Base-by-base conservation (phyloP, 1,140 invertebrate genomes). In the Euschistus heros region DNA sequence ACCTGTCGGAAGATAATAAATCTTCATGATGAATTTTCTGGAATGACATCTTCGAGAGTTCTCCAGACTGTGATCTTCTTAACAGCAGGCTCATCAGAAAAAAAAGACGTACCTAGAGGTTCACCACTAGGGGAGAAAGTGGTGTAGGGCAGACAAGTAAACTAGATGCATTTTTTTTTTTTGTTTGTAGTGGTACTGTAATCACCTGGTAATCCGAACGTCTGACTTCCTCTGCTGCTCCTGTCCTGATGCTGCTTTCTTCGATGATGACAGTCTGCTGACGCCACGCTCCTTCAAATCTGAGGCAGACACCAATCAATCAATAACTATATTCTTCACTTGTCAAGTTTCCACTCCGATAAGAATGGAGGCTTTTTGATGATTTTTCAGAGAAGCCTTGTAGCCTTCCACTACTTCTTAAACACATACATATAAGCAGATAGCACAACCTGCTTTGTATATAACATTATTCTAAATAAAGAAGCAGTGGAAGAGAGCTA, bases 281-380 rank as follows among this genome's bases (percentile, higher is more conserved):
- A 30, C 61, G n/a, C 63, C 24, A 13, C 52, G 46, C 47, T 52
- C 63, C 33, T 64, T 64, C 63, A 64, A 27, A 64, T 64, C 63
- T 64, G 63, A 63, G 63, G 52, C 50, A 50, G 52, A 64, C 44
- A 57, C 54, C 54, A 57, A 57, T 15, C 54, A 57, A 57, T 57
- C 54, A 57, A 13, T 37, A 27, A 57, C 18, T 24, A 57, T 24
- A 26, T 22, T 57, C 54, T 57, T 26, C 24, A 8, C 54, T 17
- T 17, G 14, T 57, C 54, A 20, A 57, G 18, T 57, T 57, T 26
- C 54, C 54, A 57, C 24, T 8, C n/a, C 22, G 14, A 50, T 50
- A 50, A 22, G 47, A 50, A 18, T 50, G n/a, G 47, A 50, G n/a
- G 47, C 47, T 20, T 50, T 50, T 50, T 50, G n/a, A 20, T 18